Base-by-base conservation (phyloP, 2,888 invertebrate genomes). In the Lepidonotus clava region DNA sequence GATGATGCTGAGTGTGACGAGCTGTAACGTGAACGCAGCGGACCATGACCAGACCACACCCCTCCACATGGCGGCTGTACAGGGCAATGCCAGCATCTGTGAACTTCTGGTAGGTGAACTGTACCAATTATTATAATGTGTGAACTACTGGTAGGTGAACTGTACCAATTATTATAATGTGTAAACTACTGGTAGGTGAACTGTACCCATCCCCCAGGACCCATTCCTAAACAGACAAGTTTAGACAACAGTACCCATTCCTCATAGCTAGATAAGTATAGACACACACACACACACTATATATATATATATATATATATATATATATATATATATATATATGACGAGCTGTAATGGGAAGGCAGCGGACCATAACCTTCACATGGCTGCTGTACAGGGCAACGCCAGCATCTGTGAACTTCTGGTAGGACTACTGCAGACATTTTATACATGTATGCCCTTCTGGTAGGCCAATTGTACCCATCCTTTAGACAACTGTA, bases 31-130 rank as follows among this genome's bases (percentile, higher is more conserved):
- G 36, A 89, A 90, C 83, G 87, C 87, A 34, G 85, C 88, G 11
- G 90, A 90, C 71, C 80, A 87, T 56, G 90, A 90, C 77, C 84
- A 53, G 21, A 90, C 89, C 0, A 90, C 90, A 11, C 90, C 90
- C 28, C 88, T 90, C 38, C 90, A 89, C 71, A 89, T 90, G 90
- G 90, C 90, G 0, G 87, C 89, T 41, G 84, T 89, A 34, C 88
- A 90, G 76, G 90, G 90, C 61, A 89, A 88, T 34, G 61, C 53
- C n/a, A 85, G 86, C 84, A 87, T 90, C 77, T 88, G 88, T 67
- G 90, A 90, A 56, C 87, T 89, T 21, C 88, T 90, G 85, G 90
- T 90, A 38, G 83, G 87, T 36, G 32, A 61, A 61, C 21, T 77
- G 18, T 8, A 11, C 36, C 18, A 18, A 18, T 46, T 46, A 18